A percentile compares a stretch with the other conserved stretches of the same genome.
These are phyloP conservation scores for Horisme vitalbata DNA, from an alignment of 2,888 invertebrate genomes.

Conservation along the genomic window DNA sequence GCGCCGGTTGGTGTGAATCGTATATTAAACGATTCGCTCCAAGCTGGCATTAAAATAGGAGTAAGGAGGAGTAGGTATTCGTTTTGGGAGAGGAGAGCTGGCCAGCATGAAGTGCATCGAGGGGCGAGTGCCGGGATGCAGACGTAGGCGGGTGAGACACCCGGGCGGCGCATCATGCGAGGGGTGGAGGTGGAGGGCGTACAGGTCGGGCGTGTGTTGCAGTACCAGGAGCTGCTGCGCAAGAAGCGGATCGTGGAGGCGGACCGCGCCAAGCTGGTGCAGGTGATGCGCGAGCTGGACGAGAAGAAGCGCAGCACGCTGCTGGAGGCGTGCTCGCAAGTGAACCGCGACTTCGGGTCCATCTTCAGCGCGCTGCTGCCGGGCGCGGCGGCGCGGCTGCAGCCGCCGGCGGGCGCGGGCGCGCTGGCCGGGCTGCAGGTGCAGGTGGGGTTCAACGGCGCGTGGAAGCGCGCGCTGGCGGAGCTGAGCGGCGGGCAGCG, in stretches of 20 bases:
- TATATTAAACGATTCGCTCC: too few relatives aligned
- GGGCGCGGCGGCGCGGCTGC: constrained; percentile 94
- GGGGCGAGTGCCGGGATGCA: too few relatives aligned
- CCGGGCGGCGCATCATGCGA: too few relatives aligned
- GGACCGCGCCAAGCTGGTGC: constrained; percentile 88
- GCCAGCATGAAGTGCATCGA: too few relatives aligned
- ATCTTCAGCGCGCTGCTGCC: constrained; percentile 96
- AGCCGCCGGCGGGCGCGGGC: constrained; percentile 87
- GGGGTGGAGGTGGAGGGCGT: too few relatives aligned
- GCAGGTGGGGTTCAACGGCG: constrained; percentile 92
- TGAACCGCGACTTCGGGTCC: constrained; percentile 96
- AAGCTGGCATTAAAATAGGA: too few relatives aligned
- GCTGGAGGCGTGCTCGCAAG: constrained; percentile 91
- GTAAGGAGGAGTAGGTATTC: too few relatives aligned
- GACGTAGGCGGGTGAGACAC: too few relatives aligned
- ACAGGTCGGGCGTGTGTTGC: constrained; percentile 29
- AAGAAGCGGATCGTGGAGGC: constrained; percentile 88
- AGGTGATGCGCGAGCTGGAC: constrained; percentile 94
- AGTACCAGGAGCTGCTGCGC: constrained; percentile 87
- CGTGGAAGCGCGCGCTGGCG: constrained; percentile 97
- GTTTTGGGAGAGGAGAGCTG: too few relatives aligned
- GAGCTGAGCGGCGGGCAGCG: constrained; percentile 99
- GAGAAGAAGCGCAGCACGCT: constrained; percentile 94
- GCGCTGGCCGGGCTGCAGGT: constrained; percentile 94
- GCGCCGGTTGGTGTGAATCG: too few relatives aligned